Evolutionary conservation across 2,888 invertebrate genomes (phyloP).

Genomic region (Panopea generosa): DNA sequence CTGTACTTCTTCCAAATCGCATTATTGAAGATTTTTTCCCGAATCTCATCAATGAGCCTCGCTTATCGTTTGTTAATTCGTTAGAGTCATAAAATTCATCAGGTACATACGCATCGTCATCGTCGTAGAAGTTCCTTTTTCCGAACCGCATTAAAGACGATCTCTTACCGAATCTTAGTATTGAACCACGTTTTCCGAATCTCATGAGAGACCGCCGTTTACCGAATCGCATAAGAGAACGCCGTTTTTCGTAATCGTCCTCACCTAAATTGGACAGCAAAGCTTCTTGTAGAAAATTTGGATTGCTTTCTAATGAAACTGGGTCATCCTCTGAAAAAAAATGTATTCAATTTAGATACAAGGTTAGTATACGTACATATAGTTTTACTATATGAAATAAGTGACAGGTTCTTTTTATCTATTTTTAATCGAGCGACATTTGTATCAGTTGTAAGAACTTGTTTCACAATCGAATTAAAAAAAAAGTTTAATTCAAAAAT

Average conservation of each 20-base stretch:
- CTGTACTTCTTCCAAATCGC: conserved; percentile 21
- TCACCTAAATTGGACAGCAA: background rate
- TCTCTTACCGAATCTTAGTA: conserved; percentile 56
- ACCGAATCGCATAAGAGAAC: conserved; percentile 49
- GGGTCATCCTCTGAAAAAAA: background rate
- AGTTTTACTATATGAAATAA: too few species aligned
- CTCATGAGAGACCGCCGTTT: conserved; percentile 54
- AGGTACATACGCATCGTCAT: conserved; percentile 17
- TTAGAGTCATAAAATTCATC: conserved; percentile 10
- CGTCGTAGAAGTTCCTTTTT: conserved; percentile 23
- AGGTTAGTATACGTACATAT: too few species aligned
- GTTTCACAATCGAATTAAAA: too few species aligned
- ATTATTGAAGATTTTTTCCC: conserved; percentile 46
- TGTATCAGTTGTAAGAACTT: too few species aligned
- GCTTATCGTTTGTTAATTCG: conserved; percentile 21
- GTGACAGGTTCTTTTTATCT: too few species aligned
- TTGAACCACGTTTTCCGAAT: conserved; percentile 56
- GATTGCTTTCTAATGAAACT: background rate
- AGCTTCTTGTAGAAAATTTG: background rate
- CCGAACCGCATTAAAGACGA: conserved; percentile 43
- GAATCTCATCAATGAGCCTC: conserved; percentile 53
- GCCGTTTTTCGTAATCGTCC: conserved; percentile 30
- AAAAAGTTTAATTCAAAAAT: too few species aligned
- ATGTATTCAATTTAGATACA: background rate
- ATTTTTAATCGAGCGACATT: too few species aligned